Conservation (phyloP, 1,140 invertebrate species). For the Venturia canescens region DNA sequence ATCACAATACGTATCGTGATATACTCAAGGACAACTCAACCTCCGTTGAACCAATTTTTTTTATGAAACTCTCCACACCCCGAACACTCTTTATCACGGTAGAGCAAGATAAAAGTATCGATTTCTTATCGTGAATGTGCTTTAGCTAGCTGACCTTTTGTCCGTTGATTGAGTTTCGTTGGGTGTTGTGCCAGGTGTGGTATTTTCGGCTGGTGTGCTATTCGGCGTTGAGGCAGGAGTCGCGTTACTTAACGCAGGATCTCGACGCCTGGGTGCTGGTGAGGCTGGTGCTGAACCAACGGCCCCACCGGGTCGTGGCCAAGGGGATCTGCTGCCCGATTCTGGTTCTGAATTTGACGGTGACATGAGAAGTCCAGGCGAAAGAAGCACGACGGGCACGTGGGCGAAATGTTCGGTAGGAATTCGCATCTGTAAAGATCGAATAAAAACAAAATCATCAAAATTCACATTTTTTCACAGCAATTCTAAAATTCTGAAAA, state of each 20-base stretch:
- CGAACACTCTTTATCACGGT: no score
- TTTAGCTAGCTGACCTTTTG: slow-evolving; percentile 59
- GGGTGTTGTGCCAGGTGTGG: slow-evolving; percentile 60
- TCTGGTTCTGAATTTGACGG: slow-evolving; percentile 76
- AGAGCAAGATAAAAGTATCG: no score
- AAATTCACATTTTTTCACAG: no score
- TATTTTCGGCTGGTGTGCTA: slow-evolving; percentile 70
- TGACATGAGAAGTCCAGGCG: slow-evolving; percentile 87
- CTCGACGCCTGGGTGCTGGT: slow-evolving; percentile 70
- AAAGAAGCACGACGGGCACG: slow-evolving; percentile 94
- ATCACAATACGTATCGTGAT: no score
- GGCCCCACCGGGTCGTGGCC: slow-evolving; percentile 80
- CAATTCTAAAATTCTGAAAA: no score
- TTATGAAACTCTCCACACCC: no score
- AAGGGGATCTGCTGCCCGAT: slow-evolving; percentile 76
- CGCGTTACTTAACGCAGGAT: slow-evolving; percentile 63
- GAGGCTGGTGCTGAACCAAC: slow-evolving; percentile 80
- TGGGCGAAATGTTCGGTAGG: slow-evolving; percentile 97
- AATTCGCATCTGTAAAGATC: slow-evolving; percentile 89
- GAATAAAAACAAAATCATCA: background rate
- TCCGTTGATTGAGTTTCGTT: slow-evolving; percentile 77
- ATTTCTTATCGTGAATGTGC: no score
- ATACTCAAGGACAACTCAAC: no score
- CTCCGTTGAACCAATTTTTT: no score
- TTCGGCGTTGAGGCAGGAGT: slow-evolving; percentile 65